A percentile compares a stretch with the other conserved stretches of the same genome.
Conservation (phyloP, 2,888 invertebrate species). For the Drosophila paramelanica region DNA sequence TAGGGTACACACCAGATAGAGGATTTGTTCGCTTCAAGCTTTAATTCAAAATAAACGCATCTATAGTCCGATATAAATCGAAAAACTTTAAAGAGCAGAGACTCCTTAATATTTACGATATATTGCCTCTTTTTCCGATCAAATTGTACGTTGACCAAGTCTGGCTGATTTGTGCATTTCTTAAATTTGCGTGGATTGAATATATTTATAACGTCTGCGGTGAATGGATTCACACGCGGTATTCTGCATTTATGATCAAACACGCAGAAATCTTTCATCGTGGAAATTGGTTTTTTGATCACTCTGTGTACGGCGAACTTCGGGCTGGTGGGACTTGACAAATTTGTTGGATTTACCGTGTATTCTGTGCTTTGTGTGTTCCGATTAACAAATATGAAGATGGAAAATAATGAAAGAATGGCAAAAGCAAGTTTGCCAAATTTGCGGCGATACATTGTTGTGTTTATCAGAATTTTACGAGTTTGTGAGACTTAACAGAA, state of each 20-base stretch:
- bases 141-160: slow-evolving; percentile 33
- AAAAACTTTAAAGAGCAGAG: not conserved
- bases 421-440: not conserved
- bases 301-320: not conserved
- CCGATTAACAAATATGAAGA: not conserved
- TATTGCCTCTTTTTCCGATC: slow-evolving; percentile 35
- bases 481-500: not conserved
- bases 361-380: too few species aligned
- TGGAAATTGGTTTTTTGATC: too few species aligned
- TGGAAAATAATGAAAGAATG: not conserved
- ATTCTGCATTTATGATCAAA: slow-evolving; percentile 87
- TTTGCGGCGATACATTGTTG: slow-evolving; percentile 1
- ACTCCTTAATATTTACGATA: slow-evolving; percentile 36
- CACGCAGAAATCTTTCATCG: slow-evolving; percentile 20
- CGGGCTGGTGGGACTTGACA: not conserved
- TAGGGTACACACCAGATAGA: too few species aligned
- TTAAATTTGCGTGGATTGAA: slow-evolving; percentile 11
- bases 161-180: slow-evolving; percentile 27
- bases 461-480: not conserved
- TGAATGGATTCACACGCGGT: slow-evolving; percentile 87
- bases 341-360: not conserved
- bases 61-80: slow-evolving; percentile 31
- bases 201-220: slow-evolving; percentile 82
- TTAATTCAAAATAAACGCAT: slow-evolving; percentile 75
- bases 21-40: slow-evolving; percentile 4